Evolutionary conservation across 2,888 invertebrate genomes (phyloP).

Genomic region (Teleogryllus oceanicus): DNA sequence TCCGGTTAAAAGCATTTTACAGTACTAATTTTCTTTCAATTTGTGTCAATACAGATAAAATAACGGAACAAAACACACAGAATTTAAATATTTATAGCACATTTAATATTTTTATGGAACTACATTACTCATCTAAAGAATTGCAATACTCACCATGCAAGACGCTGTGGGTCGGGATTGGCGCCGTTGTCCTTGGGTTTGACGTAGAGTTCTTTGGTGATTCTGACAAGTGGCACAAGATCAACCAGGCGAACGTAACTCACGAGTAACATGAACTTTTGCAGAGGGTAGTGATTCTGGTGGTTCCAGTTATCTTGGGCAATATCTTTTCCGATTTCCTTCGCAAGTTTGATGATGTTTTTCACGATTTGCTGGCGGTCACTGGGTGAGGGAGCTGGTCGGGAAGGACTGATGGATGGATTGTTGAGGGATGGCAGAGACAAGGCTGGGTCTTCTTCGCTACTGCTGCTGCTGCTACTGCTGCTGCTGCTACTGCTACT

Average conservation of each 20-base stretch:
- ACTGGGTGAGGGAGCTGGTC: neutral
- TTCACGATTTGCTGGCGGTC: neutral
- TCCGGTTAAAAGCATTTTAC: no score
- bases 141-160: neutral
- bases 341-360: neutral
- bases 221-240: neutral
- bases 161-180: neutral
- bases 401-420: neutral
- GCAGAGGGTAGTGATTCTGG: neutral
- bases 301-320: neutral
- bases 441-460: slow-evolving; percentile 31
- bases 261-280: neutral
- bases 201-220: neutral
- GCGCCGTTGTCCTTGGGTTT: neutral
- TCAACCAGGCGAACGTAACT: neutral
- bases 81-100: no score
- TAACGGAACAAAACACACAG: no score
- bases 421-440: slow-evolving; percentile 27
- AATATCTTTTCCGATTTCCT: neutral
- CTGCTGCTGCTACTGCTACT: slow-evolving; percentile 28
- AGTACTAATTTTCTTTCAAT: no score
- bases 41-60: no score
- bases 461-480: slow-evolving; percentile 21
- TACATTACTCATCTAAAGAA: no score
- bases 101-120: no score